phyloP scores from a whole-genome alignment of 2,797 vertebrate species.

The Protonibea diacanthus region DNA sequence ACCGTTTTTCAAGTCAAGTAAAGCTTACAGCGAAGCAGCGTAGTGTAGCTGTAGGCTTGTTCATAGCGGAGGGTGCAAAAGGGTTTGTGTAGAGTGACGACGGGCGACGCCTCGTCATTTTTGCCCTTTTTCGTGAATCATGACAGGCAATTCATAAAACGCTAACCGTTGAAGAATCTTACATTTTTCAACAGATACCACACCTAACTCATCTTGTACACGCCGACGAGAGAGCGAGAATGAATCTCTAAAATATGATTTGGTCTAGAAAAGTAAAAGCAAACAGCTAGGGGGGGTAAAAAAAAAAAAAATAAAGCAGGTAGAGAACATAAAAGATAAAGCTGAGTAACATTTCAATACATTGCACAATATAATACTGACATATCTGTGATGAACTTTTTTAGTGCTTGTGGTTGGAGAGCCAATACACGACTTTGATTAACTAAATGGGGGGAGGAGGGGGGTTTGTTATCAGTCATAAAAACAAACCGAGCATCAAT shows the following conservation, averaged over 20 bases:
- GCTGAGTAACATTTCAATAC: conserved; percentile 80
- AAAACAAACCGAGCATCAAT: conserved; percentile 58
- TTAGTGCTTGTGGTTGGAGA: conserved; percentile 60
- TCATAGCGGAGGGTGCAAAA: conserved; percentile 30
- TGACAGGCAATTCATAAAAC: conserved; percentile 8
- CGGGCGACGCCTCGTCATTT: conserved; percentile 1
- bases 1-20: conserved; percentile 70
- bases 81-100: conserved; percentile 9
- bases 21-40: conserved; percentile 63
- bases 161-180: conserved; percentile 6
- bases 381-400: conserved; percentile 49
- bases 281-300: conserved; percentile 1
- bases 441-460: conserved; percentile 26
- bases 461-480: conserved; percentile 44
- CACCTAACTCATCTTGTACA: conserved; percentile 16
- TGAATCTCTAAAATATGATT: conserved; percentile 51
- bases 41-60: conserved; percentile 54
- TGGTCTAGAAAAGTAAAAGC: conserved; percentile 66
- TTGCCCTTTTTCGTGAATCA: conserved; percentile 45
- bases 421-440: conserved; percentile 58
- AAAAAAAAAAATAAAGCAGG: conserved; percentile 2
- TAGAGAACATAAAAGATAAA: conserved; percentile 64
- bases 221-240: conserved; percentile 24
- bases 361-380: conserved; percentile 84
- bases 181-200: conserved; percentile 24